Base-by-base conservation (phyloP, 2,888 invertebrate genomes). In the Napeogenes sylphis region DNA sequence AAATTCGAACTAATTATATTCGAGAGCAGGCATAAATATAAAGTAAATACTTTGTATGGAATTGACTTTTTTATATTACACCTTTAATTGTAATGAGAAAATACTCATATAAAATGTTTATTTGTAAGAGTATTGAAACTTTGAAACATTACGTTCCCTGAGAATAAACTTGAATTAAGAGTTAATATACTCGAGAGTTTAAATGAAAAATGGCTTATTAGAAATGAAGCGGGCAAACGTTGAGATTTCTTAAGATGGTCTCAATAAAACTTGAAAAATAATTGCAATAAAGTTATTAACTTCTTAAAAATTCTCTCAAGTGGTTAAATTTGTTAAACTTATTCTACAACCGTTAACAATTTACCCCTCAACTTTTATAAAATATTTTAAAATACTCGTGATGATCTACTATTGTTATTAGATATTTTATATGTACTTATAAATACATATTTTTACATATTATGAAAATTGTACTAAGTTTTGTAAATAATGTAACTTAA, bases 171-270 rank as follows among this genome's bases (percentile, higher is more conserved):
- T n/a, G 2, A 51, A 12, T 21, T 21, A 4, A 10, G 51, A 51
- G 8, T 51, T 51, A 51, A 51, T 51, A 21, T 21, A 51, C 8
- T 51, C 8, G 10, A 51, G 1, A 51, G 10, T 8, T 30, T 51
- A 30, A 51, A 51, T 51, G 21, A 21, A 3, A 51, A 51, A 51
- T 21, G 51, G 51, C 51, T 51, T 51, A 51, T 47, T 47, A 51
- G 2, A 45, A 21, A 54, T 10, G 38, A n/a, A 12, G 30, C 8
- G 32, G n/a, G 13, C 30, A 33, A 42, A 53, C 12, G 61, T 30
- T 14, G 42, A 4, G 42, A 51, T 61, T 56, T 45, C 51, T 32
- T 56, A 51, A 60, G 55, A 46, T 47, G 45, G 47, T 33, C 4
- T 55, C n/a, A 14, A 12, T 60, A 45, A 35, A 33, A 45, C 32